A percentile compares a stretch with the other conserved stretches of the same genome.
Evolutionary conservation across 2,888 invertebrate genomes (phyloP).

Genomic region (Pherbina coryleti): DNA sequence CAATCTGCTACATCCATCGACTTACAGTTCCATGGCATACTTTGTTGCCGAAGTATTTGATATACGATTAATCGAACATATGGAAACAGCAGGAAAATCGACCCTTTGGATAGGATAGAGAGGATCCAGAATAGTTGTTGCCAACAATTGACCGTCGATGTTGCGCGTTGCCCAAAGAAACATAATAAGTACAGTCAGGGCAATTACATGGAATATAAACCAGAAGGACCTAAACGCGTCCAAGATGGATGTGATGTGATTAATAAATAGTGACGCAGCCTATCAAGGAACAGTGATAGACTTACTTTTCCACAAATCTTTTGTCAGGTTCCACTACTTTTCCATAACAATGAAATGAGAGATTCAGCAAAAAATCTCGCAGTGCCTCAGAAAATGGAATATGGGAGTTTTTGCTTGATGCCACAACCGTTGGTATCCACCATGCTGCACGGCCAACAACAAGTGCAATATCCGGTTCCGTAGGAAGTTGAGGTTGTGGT

Average conservation of each 20-base stretch:
- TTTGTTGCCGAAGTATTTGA: slow-evolving; percentile 64
- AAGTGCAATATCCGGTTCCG: slow-evolving; percentile 51
- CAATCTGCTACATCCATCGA: slow-evolving; percentile 6
- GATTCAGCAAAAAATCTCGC: slow-evolving; percentile 63
- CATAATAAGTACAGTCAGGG: slow-evolving; percentile 58
- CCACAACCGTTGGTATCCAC: slow-evolving; percentile 57
- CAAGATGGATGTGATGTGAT: neutral
- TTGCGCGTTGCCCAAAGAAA: slow-evolving; percentile 56
- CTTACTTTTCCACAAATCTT: slow-evolving; percentile 60
- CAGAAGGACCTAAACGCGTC: slow-evolving; percentile 58
- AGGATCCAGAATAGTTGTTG: slow-evolving; percentile 61
- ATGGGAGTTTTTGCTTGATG: slow-evolving; percentile 36
- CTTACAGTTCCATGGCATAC: slow-evolving; percentile 69
- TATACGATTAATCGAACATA: slow-evolving; percentile 75
- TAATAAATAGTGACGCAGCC: neutral
- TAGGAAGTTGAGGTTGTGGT: slow-evolving; percentile 28
- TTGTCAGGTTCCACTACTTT: slow-evolving; percentile 63
- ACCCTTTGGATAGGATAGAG: slow-evolving; percentile 72
- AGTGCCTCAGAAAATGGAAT: slow-evolving; percentile 58
- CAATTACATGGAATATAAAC: slow-evolving; percentile 60
- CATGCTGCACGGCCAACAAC: slow-evolving; percentile 59
- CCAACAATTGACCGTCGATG: slow-evolving; percentile 51
- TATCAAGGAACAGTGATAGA: neutral
- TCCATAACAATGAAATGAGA: slow-evolving; percentile 66
- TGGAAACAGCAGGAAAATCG: slow-evolving; percentile 75